Evolutionary conservation across 2,797 vertebrate species (phyloP), one percentile per base, ranked within the genome.

Genomic region (Muscicapa comitata): DNA sequence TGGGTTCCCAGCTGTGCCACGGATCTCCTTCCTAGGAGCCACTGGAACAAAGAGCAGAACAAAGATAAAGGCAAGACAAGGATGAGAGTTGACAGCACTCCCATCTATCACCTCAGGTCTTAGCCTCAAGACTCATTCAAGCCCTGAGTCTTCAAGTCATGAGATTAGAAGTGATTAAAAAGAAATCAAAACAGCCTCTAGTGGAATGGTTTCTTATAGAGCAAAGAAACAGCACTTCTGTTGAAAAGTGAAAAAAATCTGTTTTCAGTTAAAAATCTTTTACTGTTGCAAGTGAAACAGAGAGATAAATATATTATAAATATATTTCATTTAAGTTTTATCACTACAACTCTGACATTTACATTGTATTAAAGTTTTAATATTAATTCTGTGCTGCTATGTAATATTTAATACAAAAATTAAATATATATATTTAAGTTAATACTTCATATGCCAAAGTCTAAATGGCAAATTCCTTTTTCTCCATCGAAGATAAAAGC

Each of bases 221-320:
- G 80, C 75, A 94, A 86, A 93, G 88, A 48, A 63, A 20, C 0
- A 1, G 24, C 15, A 24, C 7, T 74, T 82, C 55, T 26, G 26
- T 28, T 67, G 59, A 57, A 71, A 86, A 77, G 33, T 7, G 42
- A 61, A 82, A 40, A 74, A 81, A 70, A 72, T 28, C 53, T 74
- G 11, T 6, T 90, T 80, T 71, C 42, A 80, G 53, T 88, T 71
- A 15, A 74, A 95, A 80, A 83, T 28, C 72, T 83, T 90, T 33
- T 88, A 33, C 53, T 93, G 31, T 45, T 19, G 7, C 55, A 89
- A 93, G 48, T 37, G 57, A 82, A 94, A 68, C 33, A 66, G 67
- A 58, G 61, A 92, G n/a, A 87, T 92, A 95, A 92, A 93, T 86
- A 86, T 20, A 61, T 81, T 93, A 89, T 90, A 96, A 90, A 95